These are phyloP conservation scores for Polydrusus cervinus DNA, from an alignment of 2,888 invertebrate genomes.

Conservation along the genomic window DNA sequence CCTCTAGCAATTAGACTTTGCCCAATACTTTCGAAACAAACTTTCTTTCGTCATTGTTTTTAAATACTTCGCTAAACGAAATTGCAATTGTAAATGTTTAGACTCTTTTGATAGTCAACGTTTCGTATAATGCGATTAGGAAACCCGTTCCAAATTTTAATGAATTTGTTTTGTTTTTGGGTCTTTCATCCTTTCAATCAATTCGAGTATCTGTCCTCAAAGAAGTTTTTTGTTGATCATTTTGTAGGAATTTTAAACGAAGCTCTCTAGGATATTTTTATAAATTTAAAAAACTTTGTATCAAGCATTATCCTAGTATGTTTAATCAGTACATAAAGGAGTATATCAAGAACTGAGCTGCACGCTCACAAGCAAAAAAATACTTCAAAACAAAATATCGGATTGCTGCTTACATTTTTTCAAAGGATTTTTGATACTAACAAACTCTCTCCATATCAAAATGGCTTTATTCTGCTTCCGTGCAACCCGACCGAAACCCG, in stretches of 20 bases:
- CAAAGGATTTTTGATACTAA: too few relatives aligned
- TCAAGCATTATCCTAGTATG: too few relatives aligned
- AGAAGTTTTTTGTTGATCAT: not conserved
- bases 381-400: too few relatives aligned
- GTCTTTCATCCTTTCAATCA: not conserved
- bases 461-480: not conserved
- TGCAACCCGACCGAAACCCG: conserved; percentile 10
- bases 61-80: conserved; percentile 22
- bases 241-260: too few relatives aligned
- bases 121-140: conserved; percentile 34
- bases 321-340: too few relatives aligned
- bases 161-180: conserved; percentile 30
- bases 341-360: too few relatives aligned
- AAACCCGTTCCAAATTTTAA: conserved; percentile 29
- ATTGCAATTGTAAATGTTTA: conserved; percentile 33
- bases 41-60: conserved; percentile 33
- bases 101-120: conserved; percentile 25
- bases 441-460: too few relatives aligned
- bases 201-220: conserved; percentile 4
- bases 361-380: too few relatives aligned
- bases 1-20: conserved; percentile 25
- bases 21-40: conserved; percentile 15
- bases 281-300: too few relatives aligned
- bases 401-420: too few relatives aligned
- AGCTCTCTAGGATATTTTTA: too few relatives aligned